Evolutionary conservation across 2,113 vertebrate species (phyloP).

Genomic region (Mandrillus leucophaeus): DNA sequence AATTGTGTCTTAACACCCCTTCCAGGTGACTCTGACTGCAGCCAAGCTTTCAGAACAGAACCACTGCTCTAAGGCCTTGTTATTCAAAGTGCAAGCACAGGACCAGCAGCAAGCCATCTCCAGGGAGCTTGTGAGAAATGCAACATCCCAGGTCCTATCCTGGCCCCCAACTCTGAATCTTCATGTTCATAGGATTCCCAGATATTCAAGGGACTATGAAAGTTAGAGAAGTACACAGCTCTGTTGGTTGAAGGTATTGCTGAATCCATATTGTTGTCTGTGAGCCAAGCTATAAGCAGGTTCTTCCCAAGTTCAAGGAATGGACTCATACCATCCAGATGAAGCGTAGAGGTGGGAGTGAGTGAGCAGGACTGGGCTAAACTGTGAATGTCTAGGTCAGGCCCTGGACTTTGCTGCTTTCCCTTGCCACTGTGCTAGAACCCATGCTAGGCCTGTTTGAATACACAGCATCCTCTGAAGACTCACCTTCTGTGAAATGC

Average conservation of each 20-base stretch:
- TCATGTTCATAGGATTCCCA: neutral
- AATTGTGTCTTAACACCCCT: neutral
- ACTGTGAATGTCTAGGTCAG: neutral
- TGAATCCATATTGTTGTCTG: neutral
- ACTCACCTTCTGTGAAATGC: neutral
- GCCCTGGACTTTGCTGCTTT: neutral
- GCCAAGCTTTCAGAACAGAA: neutral
- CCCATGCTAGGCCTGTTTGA: neutral
- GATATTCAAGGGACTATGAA: neutral
- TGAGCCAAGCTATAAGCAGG: neutral
- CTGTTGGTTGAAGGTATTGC: neutral
- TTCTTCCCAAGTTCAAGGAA: neutral
- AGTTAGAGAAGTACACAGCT: neutral
- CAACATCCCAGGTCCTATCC: neutral
- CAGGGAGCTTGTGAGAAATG: neutral
- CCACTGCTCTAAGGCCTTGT: neutral
- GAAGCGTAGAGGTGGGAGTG: neutral
- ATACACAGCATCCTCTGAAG: neutral
- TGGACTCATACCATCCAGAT: neutral
- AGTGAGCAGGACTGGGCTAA: neutral
- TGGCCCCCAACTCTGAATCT: neutral
- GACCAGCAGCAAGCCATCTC: neutral
- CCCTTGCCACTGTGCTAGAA: neutral
- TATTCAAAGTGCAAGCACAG: neutral
- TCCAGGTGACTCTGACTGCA: neutral